Percentiles rank a stretch among this genome's conserved stretches.
Evolutionary conservation across 1,140 invertebrate genomes (phyloP).

Genomic region (Hirudo medicinalis): DNA sequence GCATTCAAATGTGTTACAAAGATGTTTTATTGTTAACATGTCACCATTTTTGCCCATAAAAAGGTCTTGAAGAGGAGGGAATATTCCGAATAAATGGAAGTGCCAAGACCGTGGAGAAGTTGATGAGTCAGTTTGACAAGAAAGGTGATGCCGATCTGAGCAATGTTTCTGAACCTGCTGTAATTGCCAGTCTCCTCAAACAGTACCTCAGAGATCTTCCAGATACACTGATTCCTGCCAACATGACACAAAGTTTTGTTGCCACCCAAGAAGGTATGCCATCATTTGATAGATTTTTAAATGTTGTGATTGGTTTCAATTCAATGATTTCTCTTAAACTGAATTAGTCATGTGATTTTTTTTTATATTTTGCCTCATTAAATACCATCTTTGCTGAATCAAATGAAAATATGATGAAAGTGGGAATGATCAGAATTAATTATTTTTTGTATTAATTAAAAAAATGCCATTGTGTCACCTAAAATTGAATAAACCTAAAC

Average conservation of each 20-base stretch:
- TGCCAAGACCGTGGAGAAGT: conserved; percentile 36
- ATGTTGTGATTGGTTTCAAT: not conserved
- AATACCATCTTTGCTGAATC: not conserved
- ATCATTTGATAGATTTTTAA: too few species aligned
- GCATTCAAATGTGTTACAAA: not conserved
- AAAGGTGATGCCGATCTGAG: conserved; percentile 40
- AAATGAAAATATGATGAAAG: too few species aligned
- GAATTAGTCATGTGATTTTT: not conserved
- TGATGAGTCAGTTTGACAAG: conserved; percentile 36
- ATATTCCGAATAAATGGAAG: conserved; percentile 42
- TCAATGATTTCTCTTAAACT: not conserved
- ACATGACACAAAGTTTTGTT: conserved; percentile 34
- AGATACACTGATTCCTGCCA: conserved; percentile 37
- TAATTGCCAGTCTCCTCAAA: conserved; percentile 39
- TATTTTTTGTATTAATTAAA: too few species aligned
- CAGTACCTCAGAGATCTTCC: conserved; percentile 41
- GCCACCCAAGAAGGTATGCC: conserved; percentile 31
- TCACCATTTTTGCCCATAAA: not conserved
- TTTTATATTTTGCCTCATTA: not conserved
- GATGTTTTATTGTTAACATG: not conserved
- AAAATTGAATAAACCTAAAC: too few species aligned
- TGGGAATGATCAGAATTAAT: too few species aligned
- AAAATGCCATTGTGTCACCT: too few species aligned
- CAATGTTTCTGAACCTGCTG: conserved; percentile 34
- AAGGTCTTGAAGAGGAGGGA: conserved; percentile 35